phyloP scores from a whole-genome alignment of 2,113 vertebrate genomes.

The Urocitellus parryii region DNA sequence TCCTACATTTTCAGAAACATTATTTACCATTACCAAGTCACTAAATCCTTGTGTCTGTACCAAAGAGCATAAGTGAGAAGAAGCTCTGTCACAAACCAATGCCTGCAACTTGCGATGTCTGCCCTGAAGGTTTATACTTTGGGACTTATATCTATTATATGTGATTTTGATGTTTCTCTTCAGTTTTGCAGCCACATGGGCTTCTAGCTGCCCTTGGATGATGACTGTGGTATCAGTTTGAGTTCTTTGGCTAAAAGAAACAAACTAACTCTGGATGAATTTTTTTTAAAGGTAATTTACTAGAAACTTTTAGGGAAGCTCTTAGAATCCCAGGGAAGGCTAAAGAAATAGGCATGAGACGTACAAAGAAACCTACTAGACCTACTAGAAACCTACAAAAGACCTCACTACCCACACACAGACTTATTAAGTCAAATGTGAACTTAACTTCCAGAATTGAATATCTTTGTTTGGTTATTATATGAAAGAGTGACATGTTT shows the following conservation, averaged over 20 bases:
- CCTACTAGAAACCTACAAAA: neutral
- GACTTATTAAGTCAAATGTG: neutral
- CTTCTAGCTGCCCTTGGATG: neutral
- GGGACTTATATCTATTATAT: neutral
- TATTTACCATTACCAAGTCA: neutral
- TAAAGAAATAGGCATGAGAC: neutral
- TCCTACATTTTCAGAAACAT: neutral
- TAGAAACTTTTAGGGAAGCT: neutral
- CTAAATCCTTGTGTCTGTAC: neutral
- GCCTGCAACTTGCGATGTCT: neutral
- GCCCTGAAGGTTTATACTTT: neutral
- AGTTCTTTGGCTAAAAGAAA: constrained; percentile 10
- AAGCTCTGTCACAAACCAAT: neutral
- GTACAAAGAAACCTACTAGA: neutral
- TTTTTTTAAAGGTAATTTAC: neutral
- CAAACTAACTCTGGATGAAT: neutral
- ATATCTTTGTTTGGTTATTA: neutral
- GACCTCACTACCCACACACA: neutral
- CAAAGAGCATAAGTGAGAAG: neutral
- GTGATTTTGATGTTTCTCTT: neutral
- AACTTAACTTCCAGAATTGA: neutral
- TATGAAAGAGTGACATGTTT: neutral
- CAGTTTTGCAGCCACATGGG: neutral
- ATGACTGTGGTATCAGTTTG: neutral
- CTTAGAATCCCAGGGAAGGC: neutral